These are phyloP conservation scores for Drosophila grimshawi DNA, from an alignment of 1,140 invertebrate species.

Conservation along the genomic window DNA sequence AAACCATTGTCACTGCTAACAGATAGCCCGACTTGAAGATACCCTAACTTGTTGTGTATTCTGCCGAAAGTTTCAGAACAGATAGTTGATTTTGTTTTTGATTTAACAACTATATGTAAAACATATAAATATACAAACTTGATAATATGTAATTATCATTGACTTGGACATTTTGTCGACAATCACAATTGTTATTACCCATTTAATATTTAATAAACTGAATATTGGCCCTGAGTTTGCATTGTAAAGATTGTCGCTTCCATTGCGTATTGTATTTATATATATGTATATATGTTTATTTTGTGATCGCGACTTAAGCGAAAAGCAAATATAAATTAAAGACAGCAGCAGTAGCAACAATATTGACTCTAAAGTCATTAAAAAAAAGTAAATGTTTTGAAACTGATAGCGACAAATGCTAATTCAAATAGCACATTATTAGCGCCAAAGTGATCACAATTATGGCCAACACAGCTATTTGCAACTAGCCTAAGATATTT, in stretches of 20 bases:
- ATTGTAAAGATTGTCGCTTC: slow-evolving; percentile 7
- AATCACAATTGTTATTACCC: no score
- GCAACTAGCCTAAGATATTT: slow-evolving; percentile 8
- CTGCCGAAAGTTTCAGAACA: no score
- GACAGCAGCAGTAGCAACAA: background rate
- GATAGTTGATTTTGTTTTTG: no score
- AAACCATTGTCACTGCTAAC: background rate
- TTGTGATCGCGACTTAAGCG: slow-evolving; percentile 5
- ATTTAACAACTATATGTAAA: no score
- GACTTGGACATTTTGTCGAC: no score
- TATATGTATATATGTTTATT: background rate
- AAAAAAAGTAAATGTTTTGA: background rate
- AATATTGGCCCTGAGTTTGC: slow-evolving; percentile 22
- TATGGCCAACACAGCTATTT: background rate
- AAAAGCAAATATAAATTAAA: slow-evolving; percentile 9
- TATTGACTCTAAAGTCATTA: background rate
- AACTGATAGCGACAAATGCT: background rate
- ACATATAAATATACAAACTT: no score
- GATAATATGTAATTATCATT: no score
- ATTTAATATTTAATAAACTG: background rate
- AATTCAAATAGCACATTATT: background rate
- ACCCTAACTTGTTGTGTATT: no score
- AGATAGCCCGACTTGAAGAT: background rate
- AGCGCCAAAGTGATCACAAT: no score
- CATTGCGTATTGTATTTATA: background rate